A percentile compares a stretch with the other conserved stretches of the same genome.
Evolutionary conservation across 2,113 vertebrate species (phyloP).

Genomic region (Bos taurus): ARS-UCD2.0 NC_037336.1:34019501-34020000

Average conservation of each 20-base stretch:
- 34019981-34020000: background rate
- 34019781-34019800: background rate
- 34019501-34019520: background rate
- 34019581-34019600: background rate
- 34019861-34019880: background rate
- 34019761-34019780: background rate
- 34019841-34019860: background rate
- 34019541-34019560: background rate
- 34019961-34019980: background rate
- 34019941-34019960: background rate
- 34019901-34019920: background rate
- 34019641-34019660: background rate
- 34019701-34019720: background rate
- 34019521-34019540: background rate
- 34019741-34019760: background rate
- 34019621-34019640: background rate
- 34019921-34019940: background rate
- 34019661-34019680: background rate
- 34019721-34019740: background rate
- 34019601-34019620: background rate
- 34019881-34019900: background rate
- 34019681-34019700: background rate
- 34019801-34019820: background rate
- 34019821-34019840: background rate
- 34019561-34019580: background rate